Evolutionary conservation across 1,140 invertebrate species (phyloP), one percentile per base, ranked within the genome.

Genomic region (Neuroterus valhalla): DNA sequence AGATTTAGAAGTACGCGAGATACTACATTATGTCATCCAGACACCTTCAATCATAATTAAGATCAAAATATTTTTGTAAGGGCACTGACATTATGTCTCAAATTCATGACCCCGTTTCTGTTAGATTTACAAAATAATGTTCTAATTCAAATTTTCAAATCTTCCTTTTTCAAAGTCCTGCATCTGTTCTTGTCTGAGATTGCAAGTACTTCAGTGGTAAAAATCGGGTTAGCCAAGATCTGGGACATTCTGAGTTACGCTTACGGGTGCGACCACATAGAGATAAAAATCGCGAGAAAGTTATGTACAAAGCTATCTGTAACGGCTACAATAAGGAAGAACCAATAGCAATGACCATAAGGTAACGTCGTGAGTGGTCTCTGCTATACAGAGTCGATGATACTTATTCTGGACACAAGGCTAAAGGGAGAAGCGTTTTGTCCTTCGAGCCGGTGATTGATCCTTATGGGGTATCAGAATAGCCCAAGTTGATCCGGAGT

Each of bases 311-410:
- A 38, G 26, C 26, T 62, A 26, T 62, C 55, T 62, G 55, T 62
- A 62, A 62, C 26, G 23, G 55, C 55, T 62, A 23, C 55, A 62
- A 62, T 62, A 62, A 62, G 55, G 55, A 62, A 62, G 50, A 55
- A 21, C 50, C 31, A 21, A 55, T 55, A 55, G 52, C 23, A 55
- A 62, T 62, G 55, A 26, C 26, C 31, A 55, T 55, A 62, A 62
- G 55, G 55, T 62, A 62, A 12, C 23, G 55, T 62, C 55, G 55
- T 62, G 55, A 55, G 55, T 62, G 55, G 55, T 62, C 55, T 62
- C 31, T 38, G 50, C 10, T 55, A 55, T 23, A 55, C 50, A 11
- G 23, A 55, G 50, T 21, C 50, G 23, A 46, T n/a, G n/a, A 21
- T 38, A 62, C 55, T 62, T 62, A 62, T 62, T 62, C 55, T 38